Conservation (phyloP, 2,888 invertebrate genomes). For the Gisinianus flammeolus region DNA sequence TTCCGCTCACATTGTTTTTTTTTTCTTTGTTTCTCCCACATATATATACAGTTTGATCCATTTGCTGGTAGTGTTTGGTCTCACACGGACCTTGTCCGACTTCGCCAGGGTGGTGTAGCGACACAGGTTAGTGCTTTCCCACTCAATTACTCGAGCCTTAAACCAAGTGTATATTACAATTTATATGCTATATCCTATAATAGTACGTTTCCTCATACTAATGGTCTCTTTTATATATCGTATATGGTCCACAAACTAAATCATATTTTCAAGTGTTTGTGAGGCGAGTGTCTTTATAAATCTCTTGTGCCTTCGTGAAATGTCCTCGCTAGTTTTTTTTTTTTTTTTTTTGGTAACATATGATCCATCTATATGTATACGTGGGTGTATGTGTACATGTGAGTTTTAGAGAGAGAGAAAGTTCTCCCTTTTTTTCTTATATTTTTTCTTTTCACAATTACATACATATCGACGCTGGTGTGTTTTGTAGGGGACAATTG, state of each 20-base stretch:
- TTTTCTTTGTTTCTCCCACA: neutral
- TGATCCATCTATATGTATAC: no score
- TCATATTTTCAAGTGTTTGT: neutral
- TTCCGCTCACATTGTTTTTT: neutral
- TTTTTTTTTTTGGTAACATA: no score
- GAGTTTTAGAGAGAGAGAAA: no score
- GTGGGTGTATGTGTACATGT: no score
- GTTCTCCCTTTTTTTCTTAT: no score
- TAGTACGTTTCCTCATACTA: neutral
- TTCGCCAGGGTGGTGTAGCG: conserved; percentile 62
- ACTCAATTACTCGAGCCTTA: conserved; percentile 2
- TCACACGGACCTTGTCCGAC: conserved; percentile 63
- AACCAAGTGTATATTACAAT: neutral
- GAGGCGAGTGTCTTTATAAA: neutral
- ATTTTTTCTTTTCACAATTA: no score
- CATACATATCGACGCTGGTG: no score
- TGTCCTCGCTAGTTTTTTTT: no score
- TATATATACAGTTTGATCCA: conserved; percentile 57
- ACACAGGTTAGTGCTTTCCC: conserved; percentile 60
- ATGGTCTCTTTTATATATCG: neutral
- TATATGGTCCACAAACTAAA: neutral
- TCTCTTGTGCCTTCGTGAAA: neutral
- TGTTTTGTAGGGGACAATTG: no score
- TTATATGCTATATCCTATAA: no score
- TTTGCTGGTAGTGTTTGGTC: conserved; percentile 58